Evolutionary conservation across 2,113 vertebrate species (phyloP).

Genomic region (Astur gentilis): DNA sequence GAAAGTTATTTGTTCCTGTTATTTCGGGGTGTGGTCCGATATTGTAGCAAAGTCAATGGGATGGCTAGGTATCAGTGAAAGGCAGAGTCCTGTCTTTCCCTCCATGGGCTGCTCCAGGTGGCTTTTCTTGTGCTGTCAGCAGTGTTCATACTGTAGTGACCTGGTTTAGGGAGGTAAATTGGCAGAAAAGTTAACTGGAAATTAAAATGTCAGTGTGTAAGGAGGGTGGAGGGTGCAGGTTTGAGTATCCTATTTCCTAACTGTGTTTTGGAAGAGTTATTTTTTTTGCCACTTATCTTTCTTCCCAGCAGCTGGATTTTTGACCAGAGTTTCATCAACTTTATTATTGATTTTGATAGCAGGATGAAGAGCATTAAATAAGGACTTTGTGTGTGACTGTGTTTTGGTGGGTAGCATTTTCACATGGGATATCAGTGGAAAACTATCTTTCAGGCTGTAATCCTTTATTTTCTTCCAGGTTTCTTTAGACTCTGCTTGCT

Average conservation of each 20-base stretch:
- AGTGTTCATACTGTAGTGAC: neutral
- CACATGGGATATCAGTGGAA: accelerated
- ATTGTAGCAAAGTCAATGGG: neutral
- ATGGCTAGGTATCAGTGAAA: accelerated
- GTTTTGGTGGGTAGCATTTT: neutral
- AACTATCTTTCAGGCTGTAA: neutral
- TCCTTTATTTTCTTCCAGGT: neutral
- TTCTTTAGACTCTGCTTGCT: neutral
- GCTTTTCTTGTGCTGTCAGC: neutral
- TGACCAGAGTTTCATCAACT: neutral
- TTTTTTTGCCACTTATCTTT: neutral
- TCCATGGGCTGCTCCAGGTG: neutral
- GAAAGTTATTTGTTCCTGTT: neutral
- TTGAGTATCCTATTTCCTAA: neutral
- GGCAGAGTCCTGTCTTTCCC: neutral
- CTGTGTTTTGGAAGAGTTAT: neutral
- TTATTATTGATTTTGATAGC: neutral
- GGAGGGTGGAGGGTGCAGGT: neutral
- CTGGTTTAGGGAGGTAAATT: neutral
- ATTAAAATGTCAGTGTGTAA: neutral
- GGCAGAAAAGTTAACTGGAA: neutral
- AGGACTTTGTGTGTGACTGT: neutral
- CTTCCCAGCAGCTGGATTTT: neutral
- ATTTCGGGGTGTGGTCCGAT: accelerated
- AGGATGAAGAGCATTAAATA: neutral